These are phyloP conservation scores for Lasiommata megera DNA, from an alignment of 2,888 invertebrate species.

Conservation along the genomic window DNA sequence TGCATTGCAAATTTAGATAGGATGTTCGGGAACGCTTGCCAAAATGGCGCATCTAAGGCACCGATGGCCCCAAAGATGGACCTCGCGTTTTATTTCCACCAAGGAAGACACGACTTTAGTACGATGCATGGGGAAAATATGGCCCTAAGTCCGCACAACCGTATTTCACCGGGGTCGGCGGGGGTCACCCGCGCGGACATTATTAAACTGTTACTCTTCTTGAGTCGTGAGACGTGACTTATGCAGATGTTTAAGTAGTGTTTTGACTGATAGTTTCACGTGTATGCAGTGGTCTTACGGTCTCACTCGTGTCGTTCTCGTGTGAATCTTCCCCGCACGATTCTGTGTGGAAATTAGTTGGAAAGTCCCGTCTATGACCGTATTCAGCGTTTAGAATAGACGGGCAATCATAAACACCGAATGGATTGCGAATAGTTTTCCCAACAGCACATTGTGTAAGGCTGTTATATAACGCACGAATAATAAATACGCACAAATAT, in stretches of 20 bases:
- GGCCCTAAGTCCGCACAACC: constrained; percentile 74
- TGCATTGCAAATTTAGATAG: constrained; percentile 28
- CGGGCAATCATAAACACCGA: constrained; percentile 34
- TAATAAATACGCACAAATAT: too few relatives aligned
- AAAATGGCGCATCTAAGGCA: constrained; percentile 76
- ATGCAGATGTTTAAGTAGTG: constrained; percentile 77
- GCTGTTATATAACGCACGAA: too few relatives aligned
- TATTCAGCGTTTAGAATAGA: constrained; percentile 32
- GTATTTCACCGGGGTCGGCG: constrained; percentile 75
- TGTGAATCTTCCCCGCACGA: constrained; percentile 74
- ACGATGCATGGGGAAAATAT: constrained; percentile 78
- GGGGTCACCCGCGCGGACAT: constrained; percentile 74
- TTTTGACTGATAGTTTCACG: constrained; percentile 78
- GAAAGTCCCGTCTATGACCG: constrained; percentile 53
- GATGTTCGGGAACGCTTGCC: constrained; percentile 38
- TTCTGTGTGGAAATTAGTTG: constrained; percentile 64
- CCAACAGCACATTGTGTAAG: constrained; percentile 14
- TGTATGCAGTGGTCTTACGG: constrained; percentile 61
- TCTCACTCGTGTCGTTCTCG: constrained; percentile 53
- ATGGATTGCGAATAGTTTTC: constrained; percentile 23
- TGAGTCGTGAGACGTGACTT: constrained; percentile 78
- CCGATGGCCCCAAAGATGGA: constrained; percentile 80
- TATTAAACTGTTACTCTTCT: constrained; percentile 78
- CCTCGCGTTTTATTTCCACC: constrained; percentile 79
- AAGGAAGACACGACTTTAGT: constrained; percentile 78